Base-by-base conservation (phyloP, 2,888 invertebrate genomes). In the Philereme transversata region DNA sequence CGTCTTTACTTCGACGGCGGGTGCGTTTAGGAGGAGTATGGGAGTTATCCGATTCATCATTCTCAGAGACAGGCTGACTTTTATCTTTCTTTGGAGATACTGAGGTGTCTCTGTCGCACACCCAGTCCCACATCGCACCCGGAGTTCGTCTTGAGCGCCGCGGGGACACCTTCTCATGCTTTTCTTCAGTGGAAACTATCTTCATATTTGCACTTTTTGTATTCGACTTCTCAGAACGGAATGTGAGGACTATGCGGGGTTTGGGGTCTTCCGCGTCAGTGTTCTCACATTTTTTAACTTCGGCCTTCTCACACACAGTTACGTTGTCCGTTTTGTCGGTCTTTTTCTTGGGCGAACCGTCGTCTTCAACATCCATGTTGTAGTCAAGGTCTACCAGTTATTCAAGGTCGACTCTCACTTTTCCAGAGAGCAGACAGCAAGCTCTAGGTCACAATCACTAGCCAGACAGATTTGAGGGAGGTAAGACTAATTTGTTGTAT, bases 1-100 rank as follows among this genome's bases (percentile, higher is more conserved):
- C 93, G 47, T 95, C 95, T 75, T 94, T 95, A 69, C 94, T 94
- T 50, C 94, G 87, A 43, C 95, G 91, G 54, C 95, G 92, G 0
- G 94, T 94, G 0, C 96, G 91, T 79, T 96, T 96, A 0, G 93
- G 86, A 8, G 92, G 84, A 34, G 88, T 76, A 46, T 75, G 79
- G 0, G 85, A 81, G 61, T 78, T 82, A 41, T 88, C 88, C 0
- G 85, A 86, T 51, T 87, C 90, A 49, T 90, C 90, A 58, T 87
- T 87, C 58, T 93, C 90, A 1, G 88, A 88, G 3, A 78, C 79
- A 3, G 81, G 74, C 49, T 81, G 83, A 22, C 81, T 77, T 57
- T 83, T 81, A 1, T 82, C 81, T 66, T 85, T 86, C 68, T 83
- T 86, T 0, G 85, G 81, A 2, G 83, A 75, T 11, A 70, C 62